A percentile compares a stretch with the other conserved stretches of the same genome.
phyloP scores from a whole-genome alignment of 2,888 invertebrate species.

The Odontocerum albicorne region DNA sequence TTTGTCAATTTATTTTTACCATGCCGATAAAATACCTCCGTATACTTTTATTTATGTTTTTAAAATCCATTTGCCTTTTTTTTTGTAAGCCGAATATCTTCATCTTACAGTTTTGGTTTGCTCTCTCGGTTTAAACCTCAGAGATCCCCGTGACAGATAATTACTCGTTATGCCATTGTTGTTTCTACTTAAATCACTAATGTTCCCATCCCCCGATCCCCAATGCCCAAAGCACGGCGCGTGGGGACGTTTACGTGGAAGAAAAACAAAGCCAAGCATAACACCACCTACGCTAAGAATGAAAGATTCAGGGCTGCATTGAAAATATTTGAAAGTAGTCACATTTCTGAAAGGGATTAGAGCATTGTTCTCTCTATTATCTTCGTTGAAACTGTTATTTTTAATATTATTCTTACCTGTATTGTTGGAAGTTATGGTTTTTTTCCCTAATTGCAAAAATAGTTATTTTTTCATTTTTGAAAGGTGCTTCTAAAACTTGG shows the following conservation, averaged over 20 bases:
- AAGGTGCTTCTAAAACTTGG: no score
- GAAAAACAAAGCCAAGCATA: constrained; percentile 1
- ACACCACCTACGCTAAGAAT: not conserved
- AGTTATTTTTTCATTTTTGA: no score
- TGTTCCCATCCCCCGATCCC: constrained; percentile 23
- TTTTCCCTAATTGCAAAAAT: no score
- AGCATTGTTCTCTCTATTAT: not conserved
- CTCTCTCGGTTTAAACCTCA: not conserved
- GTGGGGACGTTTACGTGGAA: constrained; percentile 5
- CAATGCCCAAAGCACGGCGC: no score
- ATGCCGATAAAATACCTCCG: no score
- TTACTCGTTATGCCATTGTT: constrained; percentile 12
- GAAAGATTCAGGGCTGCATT: no score
- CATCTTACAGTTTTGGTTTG: no score
- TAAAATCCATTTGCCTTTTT: no score
- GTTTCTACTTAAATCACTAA: constrained; percentile 19
- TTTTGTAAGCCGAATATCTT: no score
- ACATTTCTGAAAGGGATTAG: constrained; percentile 12
- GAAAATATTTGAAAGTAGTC: constrained; percentile 8
- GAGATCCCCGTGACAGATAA: constrained; percentile 29
- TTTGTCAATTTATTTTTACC: no score
- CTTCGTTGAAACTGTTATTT: constrained; percentile 8
- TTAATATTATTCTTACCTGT: constrained; percentile 4
- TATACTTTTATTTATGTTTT: no score
- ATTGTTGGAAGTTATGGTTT: no score